Evolutionary conservation across 2,888 invertebrate species (phyloP), one percentile per base, ranked within the genome.

Genomic region (Pollenia labialis): DNA sequence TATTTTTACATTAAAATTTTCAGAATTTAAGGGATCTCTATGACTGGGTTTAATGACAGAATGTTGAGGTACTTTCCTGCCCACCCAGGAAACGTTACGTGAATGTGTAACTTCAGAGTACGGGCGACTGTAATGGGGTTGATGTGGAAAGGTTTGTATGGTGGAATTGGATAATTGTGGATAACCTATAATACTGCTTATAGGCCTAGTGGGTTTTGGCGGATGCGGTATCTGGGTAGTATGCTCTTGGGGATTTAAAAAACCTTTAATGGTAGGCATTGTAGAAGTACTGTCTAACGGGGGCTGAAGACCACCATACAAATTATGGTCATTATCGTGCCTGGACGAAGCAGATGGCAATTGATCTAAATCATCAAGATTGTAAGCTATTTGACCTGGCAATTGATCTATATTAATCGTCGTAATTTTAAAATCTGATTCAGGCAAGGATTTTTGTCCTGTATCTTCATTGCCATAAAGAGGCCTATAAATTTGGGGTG

Each of bases 101-200:
- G 92, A 91, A 84, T 92, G 92, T 0, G 92, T 88, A 12, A 93
- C 92, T 0, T 90, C 92, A 0, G 93, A 88, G 88, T 93, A 93
- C 3, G 92, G 87, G 0, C 90, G 90, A 89, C 92, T 93, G 23
- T 93, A 93, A 40, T 91, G 91, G 0, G 92, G 92, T 4, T 90
- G 79, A 23, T 62, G 88, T 4, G 89, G 84, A 69, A 88, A 88
- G 42, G 85, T 88, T 23, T 87, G 80, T 8, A 87, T 56, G 6
- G 90, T 90, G 1, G 87, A 87, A 88, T 91, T 90, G 7, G 76
- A 87, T 9, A 90, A 44, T 1, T 90, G 83, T 11, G 92, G 91
- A 81, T 91, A 91, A 6, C 86, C 89, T 4, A 89, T 87, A 4
- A 91, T 85, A 56, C 87, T 89, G 2, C 40, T 48, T 18, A 88